Evolutionary conservation across 2,113 vertebrate species (phyloP).

Genomic region (Uria lomvia): DNA sequence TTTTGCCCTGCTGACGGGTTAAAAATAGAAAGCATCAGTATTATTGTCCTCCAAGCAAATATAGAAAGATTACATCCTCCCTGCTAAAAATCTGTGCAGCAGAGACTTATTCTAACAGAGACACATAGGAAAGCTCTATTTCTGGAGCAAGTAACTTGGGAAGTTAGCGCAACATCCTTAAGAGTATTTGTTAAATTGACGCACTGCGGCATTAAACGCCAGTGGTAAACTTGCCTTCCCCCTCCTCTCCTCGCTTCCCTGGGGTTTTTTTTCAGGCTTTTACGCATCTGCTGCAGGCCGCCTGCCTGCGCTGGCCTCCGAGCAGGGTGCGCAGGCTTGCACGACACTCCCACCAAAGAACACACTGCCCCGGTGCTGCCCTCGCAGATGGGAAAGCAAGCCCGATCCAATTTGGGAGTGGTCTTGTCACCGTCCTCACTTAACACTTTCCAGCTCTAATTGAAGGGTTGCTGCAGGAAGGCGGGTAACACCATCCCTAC

Average conservation of each 20-base stretch:
- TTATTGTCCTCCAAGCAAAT: background rate
- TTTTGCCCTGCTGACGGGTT: background rate
- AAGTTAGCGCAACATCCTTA: background rate
- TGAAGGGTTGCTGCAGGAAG: background rate
- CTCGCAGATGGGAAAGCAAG: background rate
- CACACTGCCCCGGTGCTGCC: background rate
- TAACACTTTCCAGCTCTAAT: background rate
- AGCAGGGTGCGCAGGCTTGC: background rate
- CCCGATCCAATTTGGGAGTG: background rate
- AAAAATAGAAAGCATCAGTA: slow-evolving; percentile 14
- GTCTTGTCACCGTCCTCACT: background rate
- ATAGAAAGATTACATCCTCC: background rate
- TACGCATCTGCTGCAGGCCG: background rate
- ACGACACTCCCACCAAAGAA: background rate
- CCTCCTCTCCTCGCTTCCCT: background rate
- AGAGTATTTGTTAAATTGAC: accelerated
- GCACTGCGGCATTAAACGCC: background rate
- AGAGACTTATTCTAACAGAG: background rate
- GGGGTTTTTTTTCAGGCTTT: background rate
- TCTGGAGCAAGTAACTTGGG: background rate
- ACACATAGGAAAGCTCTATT: background rate
- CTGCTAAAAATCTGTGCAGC: background rate
- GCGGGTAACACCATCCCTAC: accelerated
- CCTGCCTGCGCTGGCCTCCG: background rate
- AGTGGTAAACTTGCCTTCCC: background rate